Evolutionary conservation across 2,888 invertebrate species (phyloP).

Genomic region (Notocelia uddmanniana): DNA sequence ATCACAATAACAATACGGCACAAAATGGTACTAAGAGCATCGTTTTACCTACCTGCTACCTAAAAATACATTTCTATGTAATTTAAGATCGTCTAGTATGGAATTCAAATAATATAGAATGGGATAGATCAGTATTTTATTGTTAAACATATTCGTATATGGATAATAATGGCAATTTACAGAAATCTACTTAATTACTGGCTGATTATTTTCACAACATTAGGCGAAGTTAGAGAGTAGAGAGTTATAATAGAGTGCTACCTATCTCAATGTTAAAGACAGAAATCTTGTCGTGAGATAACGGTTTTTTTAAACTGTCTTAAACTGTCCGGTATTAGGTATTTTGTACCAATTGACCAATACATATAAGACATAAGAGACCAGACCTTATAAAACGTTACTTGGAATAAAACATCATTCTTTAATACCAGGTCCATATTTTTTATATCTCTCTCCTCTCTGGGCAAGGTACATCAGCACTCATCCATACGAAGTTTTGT

Average conservation of each 20-base stretch:
- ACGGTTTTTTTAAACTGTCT: too few relatives aligned
- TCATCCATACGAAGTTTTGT: slow-evolving; percentile 18
- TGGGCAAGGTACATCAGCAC: slow-evolving; percentile 28
- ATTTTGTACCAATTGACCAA: background rate
- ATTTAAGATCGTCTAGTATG: background rate
- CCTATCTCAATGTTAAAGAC: too few relatives aligned
- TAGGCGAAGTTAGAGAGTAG: slow-evolving; percentile 21
- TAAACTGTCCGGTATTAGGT: background rate
- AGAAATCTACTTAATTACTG: slow-evolving; percentile 45
- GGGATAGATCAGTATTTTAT: slow-evolving; percentile 42
- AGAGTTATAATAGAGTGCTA: background rate
- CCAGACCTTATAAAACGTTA: background rate
- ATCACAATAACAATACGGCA: too few relatives aligned
- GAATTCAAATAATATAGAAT: slow-evolving; percentile 10
- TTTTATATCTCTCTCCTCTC: background rate
- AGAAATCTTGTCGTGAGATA: background rate
- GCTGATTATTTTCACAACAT: slow-evolving; percentile 40
- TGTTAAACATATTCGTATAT: slow-evolving; percentile 43
- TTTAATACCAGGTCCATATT: too few relatives aligned
- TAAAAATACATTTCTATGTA: too few relatives aligned
- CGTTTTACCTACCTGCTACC: too few relatives aligned
- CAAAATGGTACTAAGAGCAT: too few relatives aligned
- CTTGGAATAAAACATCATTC: background rate
- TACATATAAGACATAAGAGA: too few relatives aligned
- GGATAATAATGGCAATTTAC: slow-evolving; percentile 46